These are phyloP conservation scores for Oreochromis spilurus DNA, from an alignment of 2,113 vertebrate species.

Conservation along the genomic window DNA sequence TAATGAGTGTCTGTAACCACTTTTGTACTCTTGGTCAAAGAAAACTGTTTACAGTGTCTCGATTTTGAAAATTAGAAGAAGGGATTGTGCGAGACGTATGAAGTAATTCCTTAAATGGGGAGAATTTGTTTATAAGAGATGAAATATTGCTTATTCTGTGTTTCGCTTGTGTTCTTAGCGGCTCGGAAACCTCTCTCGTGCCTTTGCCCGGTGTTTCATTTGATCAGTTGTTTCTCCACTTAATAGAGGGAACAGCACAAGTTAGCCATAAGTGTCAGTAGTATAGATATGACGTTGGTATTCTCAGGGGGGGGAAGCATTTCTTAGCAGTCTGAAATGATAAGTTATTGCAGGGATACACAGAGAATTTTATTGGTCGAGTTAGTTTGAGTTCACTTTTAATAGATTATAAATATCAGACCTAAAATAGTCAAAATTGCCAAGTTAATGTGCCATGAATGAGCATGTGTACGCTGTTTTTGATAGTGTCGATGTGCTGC, in stretches of 20 bases:
- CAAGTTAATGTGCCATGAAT: background rate
- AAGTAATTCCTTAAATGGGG: background rate
- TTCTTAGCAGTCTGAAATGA: background rate
- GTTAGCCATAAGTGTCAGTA: slow-evolving; percentile 12
- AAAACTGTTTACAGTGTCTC: slow-evolving; percentile 57
- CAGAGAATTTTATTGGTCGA: background rate
- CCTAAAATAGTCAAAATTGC: background rate
- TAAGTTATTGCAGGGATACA: background rate
- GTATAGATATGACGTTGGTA: background rate
- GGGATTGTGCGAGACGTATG: background rate
- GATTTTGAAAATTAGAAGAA: background rate
- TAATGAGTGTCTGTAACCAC: slow-evolving; percentile 51
- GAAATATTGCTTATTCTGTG: background rate
- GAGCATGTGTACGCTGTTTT: background rate
- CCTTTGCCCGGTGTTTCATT: slow-evolving; percentile 17
- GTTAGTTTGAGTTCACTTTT: background rate
- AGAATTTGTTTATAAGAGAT: background rate
- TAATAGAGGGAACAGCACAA: background rate
- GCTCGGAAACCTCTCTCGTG: background rate
- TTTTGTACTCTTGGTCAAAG: slow-evolving; percentile 26
- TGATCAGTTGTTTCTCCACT: background rate
- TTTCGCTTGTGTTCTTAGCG: slow-evolving; percentile 4
- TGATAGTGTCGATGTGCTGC: background rate
- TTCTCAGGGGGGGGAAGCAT: background rate
- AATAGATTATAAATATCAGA: background rate